A percentile compares a stretch with the other conserved stretches of the same genome.
phyloP scores from a whole-genome alignment of 2,888 invertebrate genomes.

The Prenolepis imparis region DNA sequence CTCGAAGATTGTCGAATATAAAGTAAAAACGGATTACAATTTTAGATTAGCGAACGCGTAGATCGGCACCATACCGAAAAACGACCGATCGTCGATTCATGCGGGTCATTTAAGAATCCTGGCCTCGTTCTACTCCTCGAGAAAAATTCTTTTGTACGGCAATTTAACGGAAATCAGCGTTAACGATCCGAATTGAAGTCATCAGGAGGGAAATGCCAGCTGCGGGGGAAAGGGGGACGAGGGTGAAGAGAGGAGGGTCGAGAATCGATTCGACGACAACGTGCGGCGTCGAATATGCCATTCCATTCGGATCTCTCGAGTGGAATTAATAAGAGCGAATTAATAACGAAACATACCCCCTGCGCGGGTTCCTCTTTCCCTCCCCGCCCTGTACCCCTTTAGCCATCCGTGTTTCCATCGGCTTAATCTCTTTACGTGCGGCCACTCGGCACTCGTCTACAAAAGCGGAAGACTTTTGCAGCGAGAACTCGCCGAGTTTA shows the following conservation, averaged over 20 bases:
- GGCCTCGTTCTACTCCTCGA: neutral
- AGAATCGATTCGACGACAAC: slow-evolving; percentile 60
- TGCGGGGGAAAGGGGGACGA: neutral
- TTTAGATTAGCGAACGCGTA: slow-evolving; percentile 2
- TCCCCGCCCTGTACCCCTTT: neutral
- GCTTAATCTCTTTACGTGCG: slow-evolving; percentile 75
- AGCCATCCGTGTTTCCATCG: slow-evolving; percentile 55
- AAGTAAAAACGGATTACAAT: slow-evolving; percentile 31
- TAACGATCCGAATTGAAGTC: slow-evolving; percentile 61
- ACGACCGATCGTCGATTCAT: slow-evolving; percentile 24
- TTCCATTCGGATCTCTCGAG: slow-evolving; percentile 55
- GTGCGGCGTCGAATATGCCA: slow-evolving; percentile 56
- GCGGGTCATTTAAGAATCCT: slow-evolving; percentile 44
- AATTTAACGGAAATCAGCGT: slow-evolving; percentile 53
- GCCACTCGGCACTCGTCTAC: slow-evolving; percentile 70
- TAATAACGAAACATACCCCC: slow-evolving; percentile 69
- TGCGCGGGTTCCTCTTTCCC: slow-evolving; percentile 23
- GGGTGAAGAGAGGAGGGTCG: neutral
- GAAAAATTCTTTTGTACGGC: slow-evolving; percentile 51
- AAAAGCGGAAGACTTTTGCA: slow-evolving; percentile 76
- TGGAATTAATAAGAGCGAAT: slow-evolving; percentile 72
- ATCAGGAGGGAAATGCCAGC: slow-evolving; percentile 1
- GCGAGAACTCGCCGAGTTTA: slow-evolving; percentile 78
- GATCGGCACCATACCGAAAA: neutral
- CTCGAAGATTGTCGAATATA: neutral